phyloP scores from a whole-genome alignment of 2,797 vertebrate genomes.

The Artibeus lituratus region DNA sequence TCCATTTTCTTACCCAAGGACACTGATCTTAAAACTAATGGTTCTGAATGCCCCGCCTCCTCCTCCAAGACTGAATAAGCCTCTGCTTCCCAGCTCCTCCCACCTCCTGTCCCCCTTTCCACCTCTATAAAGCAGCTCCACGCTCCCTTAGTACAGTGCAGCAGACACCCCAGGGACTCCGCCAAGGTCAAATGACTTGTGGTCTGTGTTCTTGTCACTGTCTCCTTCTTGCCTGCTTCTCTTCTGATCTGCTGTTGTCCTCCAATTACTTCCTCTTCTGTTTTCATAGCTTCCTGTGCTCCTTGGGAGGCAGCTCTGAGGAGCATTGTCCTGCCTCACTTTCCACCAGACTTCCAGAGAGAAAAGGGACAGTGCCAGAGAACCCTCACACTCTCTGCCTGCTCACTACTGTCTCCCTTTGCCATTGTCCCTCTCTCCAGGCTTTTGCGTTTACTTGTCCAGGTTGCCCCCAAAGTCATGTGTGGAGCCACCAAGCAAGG shows the following conservation, averaged over 20 bases:
- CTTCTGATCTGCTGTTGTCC: background rate
- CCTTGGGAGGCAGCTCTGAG: background rate
- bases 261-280: too few relatives aligned
- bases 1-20: background rate
- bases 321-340: too few relatives aligned
- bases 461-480: background rate
- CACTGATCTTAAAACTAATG: background rate
- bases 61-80: background rate
- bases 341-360: background rate
- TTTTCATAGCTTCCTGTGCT: background rate
- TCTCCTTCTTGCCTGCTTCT: background rate
- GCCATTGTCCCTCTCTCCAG: background rate
- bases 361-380: background rate
- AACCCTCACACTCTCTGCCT: background rate
- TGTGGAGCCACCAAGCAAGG: background rate
- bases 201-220: background rate
- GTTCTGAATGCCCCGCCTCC: background rate
- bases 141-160: background rate
- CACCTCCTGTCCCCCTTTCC: background rate
- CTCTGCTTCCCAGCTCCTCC: background rate
- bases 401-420: background rate
- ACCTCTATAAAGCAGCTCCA: background rate
- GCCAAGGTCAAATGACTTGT: background rate
- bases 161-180: background rate
- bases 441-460: background rate